Base-by-base conservation (phyloP, 1,140 invertebrate genomes). In the Brachionus manjavacas region DNA sequence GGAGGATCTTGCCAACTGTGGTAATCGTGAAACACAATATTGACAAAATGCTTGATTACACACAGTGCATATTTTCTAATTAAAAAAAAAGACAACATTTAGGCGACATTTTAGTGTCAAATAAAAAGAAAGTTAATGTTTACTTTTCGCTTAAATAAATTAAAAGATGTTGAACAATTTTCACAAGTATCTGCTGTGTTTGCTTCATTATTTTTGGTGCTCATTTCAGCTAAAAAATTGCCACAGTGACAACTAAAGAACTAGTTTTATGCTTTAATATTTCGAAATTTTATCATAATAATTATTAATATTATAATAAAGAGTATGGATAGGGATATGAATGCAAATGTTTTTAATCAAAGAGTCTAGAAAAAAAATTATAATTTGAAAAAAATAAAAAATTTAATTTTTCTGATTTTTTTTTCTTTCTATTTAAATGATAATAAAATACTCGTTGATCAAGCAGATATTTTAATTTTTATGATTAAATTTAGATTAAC, bases 41-140 rank as follows among this genome's bases (percentile, higher is more conserved):
- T 87, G 86, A 84, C 88, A 89, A 76, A 88, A 88, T 31, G 74
- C 52, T 8, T 87, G 84, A 31, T 84, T 86, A 86, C 88, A 89
- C 41, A 88, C 87, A 74, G 84, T 84, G 70, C 88, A 89, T 28
- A 85, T 66, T 87, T 88, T 88, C 88, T 89, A 86, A 8, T 87
- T 60, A n/a, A 39, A 85, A 72, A 72, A 72, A 85, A 11, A 41
- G 39, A n/a, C 35, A 12, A 72, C 85, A 52, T 43, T 11, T 46
- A 46, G 1, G 1, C 14, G 11, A 46, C 43, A 12, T 12, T n/a
- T 12, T 46, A 12, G 12, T 46, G 12, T 46, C 3, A 12, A 14
- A 46, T 46, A 46, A 46, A 46, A 46, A 46, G 25, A 8, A 11
- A 23, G 83, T 14, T 55, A 35, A 81, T 12, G 11, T 2, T 84